Base-by-base conservation (phyloP, 2,797 vertebrate genomes). In the Picus viridis region DNA sequence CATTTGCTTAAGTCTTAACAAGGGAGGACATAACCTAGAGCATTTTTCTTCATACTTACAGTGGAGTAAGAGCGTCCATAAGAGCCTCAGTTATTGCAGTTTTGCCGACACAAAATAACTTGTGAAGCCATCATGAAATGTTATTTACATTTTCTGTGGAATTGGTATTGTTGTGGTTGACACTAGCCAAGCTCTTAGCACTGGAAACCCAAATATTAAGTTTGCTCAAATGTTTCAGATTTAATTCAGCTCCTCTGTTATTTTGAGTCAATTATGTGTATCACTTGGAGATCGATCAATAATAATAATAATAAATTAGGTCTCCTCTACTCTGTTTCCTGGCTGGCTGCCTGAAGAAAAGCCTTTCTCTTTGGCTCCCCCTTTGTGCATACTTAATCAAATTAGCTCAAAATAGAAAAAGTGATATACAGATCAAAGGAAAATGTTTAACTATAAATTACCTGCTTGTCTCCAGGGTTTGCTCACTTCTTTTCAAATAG, bases 401-500 rank as follows among this genome's bases (percentile, higher is more conserved):
- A 97, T 96, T 94, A 96, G 54, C 47, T 93, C 7, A 15, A 96
- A 96, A 93, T 79, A 94, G 73, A 92, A 94, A 94, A 96, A 85
- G 30, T 29, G 24, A 92, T 95, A 93, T 57, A 91, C 67, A 90
- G 70, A 96, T 94, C 77, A 95, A 97, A 96, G 30, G 76, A 90
- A 96, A 97, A 96, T 88, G 26, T 95, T 96, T 95, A 95, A 95
- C 78, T 91, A 76, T 93, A 91, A 95, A 94, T 96, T 91, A 94
- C 56, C 49, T 62, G 4, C 8, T 81, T 49, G n/a, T 89, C 68
- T 94, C 63, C 84, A 86, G 73, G 83, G 47, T 75, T 92, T 67
- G 57, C 39, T 83, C 45, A 53, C 68, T 10, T 94, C 41, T 14
- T 20, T 86, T 91, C 72, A 90, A 78, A 63, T 8, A 77, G 13